phyloP scores from a whole-genome alignment of 2,113 vertebrate species.

The Mormyrus lacerda region DNA sequence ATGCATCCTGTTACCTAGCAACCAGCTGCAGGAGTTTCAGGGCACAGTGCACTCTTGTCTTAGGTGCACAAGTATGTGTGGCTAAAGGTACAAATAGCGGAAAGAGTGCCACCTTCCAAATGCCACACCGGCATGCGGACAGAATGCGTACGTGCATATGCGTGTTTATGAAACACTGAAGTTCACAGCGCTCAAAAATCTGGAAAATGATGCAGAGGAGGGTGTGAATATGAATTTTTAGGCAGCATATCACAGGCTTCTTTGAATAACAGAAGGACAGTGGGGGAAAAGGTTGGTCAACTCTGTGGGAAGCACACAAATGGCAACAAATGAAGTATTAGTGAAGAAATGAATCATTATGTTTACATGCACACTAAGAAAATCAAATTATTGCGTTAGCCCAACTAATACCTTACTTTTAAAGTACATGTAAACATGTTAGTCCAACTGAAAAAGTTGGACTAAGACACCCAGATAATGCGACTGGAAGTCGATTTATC shows the following conservation, averaged over 20 bases:
- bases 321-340: background rate
- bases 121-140: background rate
- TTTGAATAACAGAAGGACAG: background rate
- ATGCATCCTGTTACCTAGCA: conserved; percentile 5
- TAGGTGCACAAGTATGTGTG: background rate
- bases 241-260: background rate
- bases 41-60: background rate
- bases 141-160: background rate
- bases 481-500: too few relatives aligned
- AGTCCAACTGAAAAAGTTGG: too few relatives aligned
- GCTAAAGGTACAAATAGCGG: background rate
- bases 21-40: background rate
- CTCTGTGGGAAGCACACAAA: background rate
- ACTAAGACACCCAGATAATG: too few relatives aligned
- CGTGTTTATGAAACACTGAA: background rate
- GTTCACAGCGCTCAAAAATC: background rate
- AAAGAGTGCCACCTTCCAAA: background rate
- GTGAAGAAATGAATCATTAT: background rate
- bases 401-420: too few relatives aligned
- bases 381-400: too few relatives aligned
- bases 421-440: too few relatives aligned
- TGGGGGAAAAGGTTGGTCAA: background rate
- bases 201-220: background rate
- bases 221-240: background rate
- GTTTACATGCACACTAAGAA: too few relatives aligned